Evolutionary conservation across 2,888 invertebrate species (phyloP), one percentile per base, ranked within the genome.

Genomic region (Papilio elwesi): DNA sequence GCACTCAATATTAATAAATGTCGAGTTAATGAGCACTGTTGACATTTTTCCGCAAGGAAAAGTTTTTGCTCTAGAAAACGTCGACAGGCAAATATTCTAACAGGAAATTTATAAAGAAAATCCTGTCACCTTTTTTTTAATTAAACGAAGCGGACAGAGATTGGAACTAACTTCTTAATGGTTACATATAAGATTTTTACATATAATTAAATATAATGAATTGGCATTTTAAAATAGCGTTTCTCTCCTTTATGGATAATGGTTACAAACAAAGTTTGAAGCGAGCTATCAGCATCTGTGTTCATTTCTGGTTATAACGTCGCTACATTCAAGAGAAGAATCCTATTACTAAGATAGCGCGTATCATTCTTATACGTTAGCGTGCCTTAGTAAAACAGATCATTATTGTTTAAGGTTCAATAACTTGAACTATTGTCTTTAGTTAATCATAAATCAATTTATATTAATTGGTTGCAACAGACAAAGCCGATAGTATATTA

Each of bases 31-130:
- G 15, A 11, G 15, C 43, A 15, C 10, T 43, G 43, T 62, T 62
- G 43, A 62, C 43, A 62, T 15, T 62, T 62, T 62, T 62, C 43
- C 59, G 43, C 43, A 43, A 10, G 59, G 43, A 62, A 43, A 62
- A 13, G n/a, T 43, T 15, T 43, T 62, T 0, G 38, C 13, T 9
- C 9, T n/a, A 38, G 38, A 13, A 59, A 59, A 10, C n/a, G 9
- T 38, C 9, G 9, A 38, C 12, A 57, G 26, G 26, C 26, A 26
- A 26, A 26, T 26, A 38, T 57, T 57, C 13, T 4, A 9, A n/a
- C n/a, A 43, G 11, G n/a, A 26, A 12, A 57, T 59, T 59, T 10
- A n/a, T 59, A 38, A 4, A 59, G n/a, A 59, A 59, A 4, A 26
- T 26, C 26, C 26, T 59, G 4, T 59, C 9, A 0, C 36, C 43